Conservation (phyloP, 2,797 vertebrate species). For the Macroramphosus scolopax region DNA sequence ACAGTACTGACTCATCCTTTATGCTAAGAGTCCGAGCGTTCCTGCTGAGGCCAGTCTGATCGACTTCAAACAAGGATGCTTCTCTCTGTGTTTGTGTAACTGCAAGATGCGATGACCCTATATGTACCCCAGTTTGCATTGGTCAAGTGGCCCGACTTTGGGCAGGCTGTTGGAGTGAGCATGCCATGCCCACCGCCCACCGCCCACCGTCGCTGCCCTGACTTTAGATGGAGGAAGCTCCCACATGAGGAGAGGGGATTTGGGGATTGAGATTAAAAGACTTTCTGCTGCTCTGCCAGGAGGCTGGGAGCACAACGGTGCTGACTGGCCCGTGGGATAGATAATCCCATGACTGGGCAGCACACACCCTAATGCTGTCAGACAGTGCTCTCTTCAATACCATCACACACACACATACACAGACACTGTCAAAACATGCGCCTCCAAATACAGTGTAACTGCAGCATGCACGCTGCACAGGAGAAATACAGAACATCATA, state of each 20-base stretch:
- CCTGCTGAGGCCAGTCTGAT: conserved; percentile 47
- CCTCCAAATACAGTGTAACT: conserved; percentile 32
- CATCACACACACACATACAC: conserved; percentile 47
- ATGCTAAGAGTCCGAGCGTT: conserved; percentile 53
- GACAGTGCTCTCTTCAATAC: conserved; percentile 58
- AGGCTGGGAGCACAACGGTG: conserved; percentile 81
- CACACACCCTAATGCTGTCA: conserved; percentile 57
- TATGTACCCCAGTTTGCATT: conserved; percentile 34
- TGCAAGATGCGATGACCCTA: conserved; percentile 43
- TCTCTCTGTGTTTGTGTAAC: conserved; percentile 40
- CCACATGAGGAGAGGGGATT: conserved; percentile 74
- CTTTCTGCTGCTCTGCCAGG: conserved; percentile 77
- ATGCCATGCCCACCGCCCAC: too few species aligned
- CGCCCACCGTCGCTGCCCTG: conserved; percentile 5
- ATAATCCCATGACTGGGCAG: conserved; percentile 87
- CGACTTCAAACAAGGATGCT: conserved; percentile 31
- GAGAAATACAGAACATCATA: conserved; percentile 11
- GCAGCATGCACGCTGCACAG: conserved; percentile 23
- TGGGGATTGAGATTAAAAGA: conserved; percentile 75
- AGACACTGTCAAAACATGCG: conserved; percentile 52
- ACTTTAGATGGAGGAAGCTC: conserved; percentile 61
- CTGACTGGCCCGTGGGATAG: conserved; percentile 83
- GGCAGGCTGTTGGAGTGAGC: conserved; percentile 22
- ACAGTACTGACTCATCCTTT: conserved; percentile 63
- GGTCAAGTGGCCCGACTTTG: conserved; percentile 18